These are phyloP conservation scores for Limanda limanda DNA, from an alignment of 2,113 vertebrate species.

Conservation along the genomic window DNA sequence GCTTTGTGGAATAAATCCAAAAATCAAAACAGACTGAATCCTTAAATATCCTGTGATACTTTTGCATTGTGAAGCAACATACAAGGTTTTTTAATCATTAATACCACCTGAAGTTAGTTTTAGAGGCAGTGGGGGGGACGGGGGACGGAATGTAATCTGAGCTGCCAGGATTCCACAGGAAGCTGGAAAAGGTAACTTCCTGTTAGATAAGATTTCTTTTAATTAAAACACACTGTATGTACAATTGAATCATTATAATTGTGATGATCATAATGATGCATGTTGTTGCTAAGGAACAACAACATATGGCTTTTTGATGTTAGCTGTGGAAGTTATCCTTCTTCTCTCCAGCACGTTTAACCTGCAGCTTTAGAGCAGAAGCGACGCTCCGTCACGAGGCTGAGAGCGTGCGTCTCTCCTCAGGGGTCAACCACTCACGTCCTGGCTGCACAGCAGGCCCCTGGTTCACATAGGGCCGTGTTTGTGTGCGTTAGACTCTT, in stretches of 20 bases:
- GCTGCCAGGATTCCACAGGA: slow-evolving; percentile 5
- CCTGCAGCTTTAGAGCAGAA: not conserved
- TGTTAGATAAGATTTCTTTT: not conserved
- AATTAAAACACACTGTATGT: too few species aligned
- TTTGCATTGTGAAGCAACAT: not conserved
- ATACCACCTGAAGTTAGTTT: not conserved
- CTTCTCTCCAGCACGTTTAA: too few species aligned
- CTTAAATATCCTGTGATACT: not conserved
- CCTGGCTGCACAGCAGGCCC: slow-evolving; percentile 19
- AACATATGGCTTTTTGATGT: too few species aligned
- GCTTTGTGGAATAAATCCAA: not conserved
- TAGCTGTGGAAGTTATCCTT: too few species aligned
- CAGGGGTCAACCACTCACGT: slow-evolving; percentile 6
- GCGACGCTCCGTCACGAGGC: not conserved
- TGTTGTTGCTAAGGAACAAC: too few species aligned
- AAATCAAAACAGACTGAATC: not conserved
- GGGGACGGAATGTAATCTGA: too few species aligned
- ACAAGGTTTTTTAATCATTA: not conserved
- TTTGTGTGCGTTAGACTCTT: slow-evolving; percentile 28
- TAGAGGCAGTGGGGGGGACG: not conserved
- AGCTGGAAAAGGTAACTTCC: slow-evolving; percentile 7
- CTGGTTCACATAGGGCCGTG: slow-evolving; percentile 31
- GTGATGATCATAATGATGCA: too few species aligned
- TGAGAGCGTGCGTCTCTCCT: not conserved
- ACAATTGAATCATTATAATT: too few species aligned